phyloP scores from a whole-genome alignment of 1,140 invertebrate genomes.

The Papilio xuthus region DNA sequence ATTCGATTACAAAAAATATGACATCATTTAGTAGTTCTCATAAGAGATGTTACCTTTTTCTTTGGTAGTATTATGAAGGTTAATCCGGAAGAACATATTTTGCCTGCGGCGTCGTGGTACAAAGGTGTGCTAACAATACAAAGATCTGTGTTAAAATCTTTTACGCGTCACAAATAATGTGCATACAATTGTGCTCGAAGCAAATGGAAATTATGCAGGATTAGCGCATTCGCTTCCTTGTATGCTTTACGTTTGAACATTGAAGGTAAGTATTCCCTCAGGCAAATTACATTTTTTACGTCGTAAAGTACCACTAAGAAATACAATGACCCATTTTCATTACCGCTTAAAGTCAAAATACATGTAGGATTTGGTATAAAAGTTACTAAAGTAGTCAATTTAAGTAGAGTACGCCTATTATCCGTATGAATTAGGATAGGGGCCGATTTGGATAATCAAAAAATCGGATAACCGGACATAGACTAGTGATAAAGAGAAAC shows the following conservation, averaged over 20 bases:
- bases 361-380: neutral
- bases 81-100: neutral
- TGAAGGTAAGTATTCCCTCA: neutral
- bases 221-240: constrained; percentile 1
- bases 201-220: neutral
- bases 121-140: neutral
- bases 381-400: too few species aligned
- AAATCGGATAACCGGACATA: too few species aligned
- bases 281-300: neutral
- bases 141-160: constrained; percentile 46
- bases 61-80: too few species aligned
- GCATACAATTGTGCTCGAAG: neutral
- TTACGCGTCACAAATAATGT: constrained; percentile 46
- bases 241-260: neutral
- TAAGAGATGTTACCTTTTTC: too few species aligned
- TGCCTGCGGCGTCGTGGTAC: neutral
- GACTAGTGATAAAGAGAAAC: too few species aligned
- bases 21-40: too few species aligned
- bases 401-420: too few species aligned
- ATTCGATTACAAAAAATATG: too few species aligned
- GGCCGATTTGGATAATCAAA: too few species aligned
- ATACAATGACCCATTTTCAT: neutral
- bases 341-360: neutral
- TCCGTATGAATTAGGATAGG: too few species aligned
- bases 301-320: neutral